Base-by-base conservation (phyloP, 2,888 invertebrate species). In the Elmis aenea region DNA sequence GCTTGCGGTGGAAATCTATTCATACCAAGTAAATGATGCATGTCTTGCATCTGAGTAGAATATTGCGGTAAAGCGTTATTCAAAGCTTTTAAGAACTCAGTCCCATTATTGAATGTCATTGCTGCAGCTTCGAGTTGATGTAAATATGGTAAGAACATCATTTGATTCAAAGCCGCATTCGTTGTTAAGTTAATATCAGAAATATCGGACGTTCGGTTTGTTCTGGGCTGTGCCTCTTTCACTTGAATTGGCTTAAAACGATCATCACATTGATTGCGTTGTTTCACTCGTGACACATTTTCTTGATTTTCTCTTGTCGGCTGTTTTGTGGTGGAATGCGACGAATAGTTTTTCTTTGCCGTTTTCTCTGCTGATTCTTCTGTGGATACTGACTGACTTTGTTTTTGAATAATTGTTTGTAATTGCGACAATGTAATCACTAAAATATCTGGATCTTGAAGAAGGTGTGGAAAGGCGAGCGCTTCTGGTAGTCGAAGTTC, bases 401-500 rank as follows among this genome's bases (percentile, higher is more conserved):
- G 74, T 48, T 76, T 77, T 44, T 73, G 70, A 36, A 81, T 62
- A 36, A 81, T 79, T 2, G 72, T 73, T 64, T 81, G 83, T 33
- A 88, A 68, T 63, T 87, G 85, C 5, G 80, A 74, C 57, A 87
- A 65, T 3, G 86, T 84, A 55, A 89, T 80, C 11, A 87, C 84
- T 29, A 87, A 65, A 48, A 87, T 77, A 59, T 88, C 83, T 0
- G 86, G 85, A 66, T 87, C 85, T 57, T 82, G 79, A 23, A 85
- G 68, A 5, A 86, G 70, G 48, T 81, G 76, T 1, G 85, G 85
- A 57, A 75, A 82, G 2, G 81, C 77, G 45, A 85, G 73, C 0
- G 83, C 84, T 59, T 85, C 83, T 0, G 86, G 83, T 48, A 86
- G 58, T 48, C 84, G 70, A 20, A 86, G 66, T 61, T 86, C 85